Conservation (phyloP, 1,140 invertebrate species). For the Grapholita molesta region DNA sequence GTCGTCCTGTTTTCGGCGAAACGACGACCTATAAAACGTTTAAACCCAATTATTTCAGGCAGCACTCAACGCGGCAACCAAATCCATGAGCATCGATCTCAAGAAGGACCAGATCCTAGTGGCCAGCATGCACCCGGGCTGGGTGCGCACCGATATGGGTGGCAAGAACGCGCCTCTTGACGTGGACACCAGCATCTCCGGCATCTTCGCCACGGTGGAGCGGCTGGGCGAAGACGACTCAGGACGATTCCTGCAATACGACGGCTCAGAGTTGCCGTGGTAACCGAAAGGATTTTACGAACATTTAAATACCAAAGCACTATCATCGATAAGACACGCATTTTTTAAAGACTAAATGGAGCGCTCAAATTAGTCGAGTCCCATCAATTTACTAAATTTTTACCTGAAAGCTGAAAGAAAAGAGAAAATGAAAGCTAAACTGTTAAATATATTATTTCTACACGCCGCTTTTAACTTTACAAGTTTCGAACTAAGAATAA, state of each 20-base stretch:
- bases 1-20: too few relatives aligned
- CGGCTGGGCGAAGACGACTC: constrained; percentile 82
- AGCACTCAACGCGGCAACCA: constrained; percentile 92
- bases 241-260: constrained; percentile 87
- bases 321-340: background rate
- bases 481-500: too few relatives aligned
- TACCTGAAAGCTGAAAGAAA: too few relatives aligned
- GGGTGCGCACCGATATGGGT: constrained; percentile 95
- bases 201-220: constrained; percentile 83
- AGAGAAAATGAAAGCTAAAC: too few relatives aligned
- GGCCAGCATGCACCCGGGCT: constrained; percentile 90
- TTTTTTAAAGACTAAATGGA: too few relatives aligned
- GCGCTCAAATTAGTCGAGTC: too few relatives aligned
- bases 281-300: constrained; percentile 61
- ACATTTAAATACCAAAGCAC: background rate
- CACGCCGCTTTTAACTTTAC: too few relatives aligned
- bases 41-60: constrained; percentile 78
- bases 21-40: background rate
- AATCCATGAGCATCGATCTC: constrained; percentile 90
- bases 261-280: constrained; percentile 87
- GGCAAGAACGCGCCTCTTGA: constrained; percentile 87
- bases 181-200: constrained; percentile 80
- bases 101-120: constrained; percentile 87
- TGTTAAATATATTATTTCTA: too few relatives aligned
- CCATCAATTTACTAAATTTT: too few relatives aligned